Evolutionary conservation across 2,888 invertebrate genomes (phyloP), one percentile per base, ranked within the genome.

Genomic region (Noctua janthe): DNA sequence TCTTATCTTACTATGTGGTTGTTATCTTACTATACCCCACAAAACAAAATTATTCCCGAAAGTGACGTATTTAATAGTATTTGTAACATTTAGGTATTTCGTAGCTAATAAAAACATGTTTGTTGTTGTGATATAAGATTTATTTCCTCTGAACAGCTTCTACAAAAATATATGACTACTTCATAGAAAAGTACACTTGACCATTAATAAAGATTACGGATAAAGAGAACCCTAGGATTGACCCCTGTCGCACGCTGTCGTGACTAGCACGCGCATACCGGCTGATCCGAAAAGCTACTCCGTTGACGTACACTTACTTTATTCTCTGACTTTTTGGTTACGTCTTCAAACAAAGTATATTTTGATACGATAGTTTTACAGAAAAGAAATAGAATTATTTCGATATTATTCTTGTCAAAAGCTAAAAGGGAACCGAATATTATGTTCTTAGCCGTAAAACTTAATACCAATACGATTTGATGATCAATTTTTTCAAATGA

Each of bases 151-250:
- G 39, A 71, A n/a, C 39, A 39, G 20, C 10, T 47, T 59, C 13
- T 35, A 43, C n/a, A 83, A 71, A 74, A 74, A 66, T 47, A 71
- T 47, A 20, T 59, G 17, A 49, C 15, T 17, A 54, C 47, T 67
- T 82, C 67, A 78, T 76, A 73, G 43, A 3, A 70, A 76, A 39
- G 51, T 54, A 47, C 29, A 56, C 15, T 29, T 62, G 49, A 78
- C 70, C 76, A 89, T 87, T 89, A 83, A 85, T 85, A 82, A 85
- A 82, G 83, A 87, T 88, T 82, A 81, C 71, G 20, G 10, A 51
- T 74, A 82, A 62, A 82, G 82, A 70, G 72, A 81, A 71, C 54
- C 77, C 76, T 51, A 86, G 84, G 88, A 86, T 86, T 84, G 86
- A 83, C 89, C 86, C 84, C 84, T 89, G 86, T 80, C 64, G 84